Evolutionary conservation across 2,797 vertebrate genomes (phyloP).

Genomic region (Morelia viridis): DNA sequence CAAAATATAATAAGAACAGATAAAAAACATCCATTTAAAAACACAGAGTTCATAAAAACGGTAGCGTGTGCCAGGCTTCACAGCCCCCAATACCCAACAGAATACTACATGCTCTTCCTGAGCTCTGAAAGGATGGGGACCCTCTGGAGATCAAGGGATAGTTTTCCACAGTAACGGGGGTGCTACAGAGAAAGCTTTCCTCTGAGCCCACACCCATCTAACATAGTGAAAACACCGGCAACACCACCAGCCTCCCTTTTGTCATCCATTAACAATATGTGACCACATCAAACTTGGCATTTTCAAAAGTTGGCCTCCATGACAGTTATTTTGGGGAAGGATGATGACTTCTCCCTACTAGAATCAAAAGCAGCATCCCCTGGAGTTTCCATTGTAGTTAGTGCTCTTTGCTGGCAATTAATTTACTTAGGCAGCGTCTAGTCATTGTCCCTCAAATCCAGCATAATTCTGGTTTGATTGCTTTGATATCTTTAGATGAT

Average conservation of each 20-base stretch:
- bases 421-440: conserved; percentile 43
- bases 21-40: background rate
- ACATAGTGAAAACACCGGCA: background rate
- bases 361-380: background rate
- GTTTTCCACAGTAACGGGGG: background rate
- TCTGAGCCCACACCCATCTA: background rate
- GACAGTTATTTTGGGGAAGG: background rate
- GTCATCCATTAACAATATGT: background rate
- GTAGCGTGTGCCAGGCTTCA: background rate
- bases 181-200: background rate
- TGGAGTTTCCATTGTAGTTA: conserved; percentile 6
- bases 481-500: conserved; percentile 50
- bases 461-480: conserved; percentile 51
- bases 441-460: conserved; percentile 51
- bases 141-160: background rate
- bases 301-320: background rate
- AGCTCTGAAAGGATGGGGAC: background rate
- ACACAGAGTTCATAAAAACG: background rate
- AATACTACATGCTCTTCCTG: background rate
- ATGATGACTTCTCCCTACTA: background rate
- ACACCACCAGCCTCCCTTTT: background rate
- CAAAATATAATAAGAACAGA: background rate
- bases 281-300: background rate
- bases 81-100: background rate
- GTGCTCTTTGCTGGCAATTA: conserved; percentile 52